Evolutionary conservation across 2,113 vertebrate genomes (phyloP), one percentile per base, ranked within the genome.

Genomic region (Cisticola juncidis): DNA sequence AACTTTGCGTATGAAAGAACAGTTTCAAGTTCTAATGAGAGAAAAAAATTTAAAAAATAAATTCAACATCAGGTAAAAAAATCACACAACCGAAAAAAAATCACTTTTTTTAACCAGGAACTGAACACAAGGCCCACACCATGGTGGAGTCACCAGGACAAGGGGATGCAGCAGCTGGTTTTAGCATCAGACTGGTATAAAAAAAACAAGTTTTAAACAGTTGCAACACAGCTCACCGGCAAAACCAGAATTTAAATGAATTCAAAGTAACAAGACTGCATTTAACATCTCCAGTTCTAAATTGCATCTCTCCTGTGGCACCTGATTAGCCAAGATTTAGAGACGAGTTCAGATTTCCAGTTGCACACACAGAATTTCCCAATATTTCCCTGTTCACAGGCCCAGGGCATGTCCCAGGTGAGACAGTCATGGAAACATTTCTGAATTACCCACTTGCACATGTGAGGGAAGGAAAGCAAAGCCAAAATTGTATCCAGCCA

Each of bases 31-130:
- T 90, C 77, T 45, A 93, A 97, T 71, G 94, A 83, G 93, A 80
- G 61, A 86, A 61, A 65, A 17, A 77, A 56, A 64, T 35, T 92
- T 95, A 71, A 60, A 97, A 97, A 96, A 97, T 93, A 92, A 97
- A 83, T 94, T 80, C 54, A 36, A 74, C 88, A 42, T 96, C 95
- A 73, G 79, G 60, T 96, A 91, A 95, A 95, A 96, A 96, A 93
- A 44, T n/a, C 81, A 94, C 71, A 0, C 48, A 45, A 92, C 29
- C 6, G 4, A 57, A 45, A n/a, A 69, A 47, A 69, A 50, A 24
- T 50, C 76, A 93, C 86, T 47, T 79, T 71, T 61, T 92, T 61
- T 91, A 3, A 90, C 89, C 1, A 0, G 35, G 61, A 82, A 65
- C 20, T 62, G 89, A 90, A 92, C 71, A 92, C 86, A 45, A 91